phyloP scores from a whole-genome alignment of 92 coral and sea anemone genomes.

The Parazoanthus darwini region DNA sequence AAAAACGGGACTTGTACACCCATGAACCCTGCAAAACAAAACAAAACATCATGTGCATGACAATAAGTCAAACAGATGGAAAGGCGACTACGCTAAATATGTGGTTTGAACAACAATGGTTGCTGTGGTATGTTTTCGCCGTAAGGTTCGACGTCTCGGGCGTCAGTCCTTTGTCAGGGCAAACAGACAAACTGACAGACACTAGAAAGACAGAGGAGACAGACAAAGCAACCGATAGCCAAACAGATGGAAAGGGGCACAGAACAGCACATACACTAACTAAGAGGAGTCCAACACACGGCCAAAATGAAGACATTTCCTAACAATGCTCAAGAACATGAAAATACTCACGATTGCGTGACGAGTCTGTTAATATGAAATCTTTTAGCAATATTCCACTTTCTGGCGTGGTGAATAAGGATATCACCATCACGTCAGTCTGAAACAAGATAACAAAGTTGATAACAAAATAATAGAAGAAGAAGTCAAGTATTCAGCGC shows the following conservation, averaged over 20 bases:
- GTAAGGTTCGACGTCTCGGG: too few relatives aligned
- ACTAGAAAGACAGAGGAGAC: neutral
- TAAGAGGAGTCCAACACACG: neutral
- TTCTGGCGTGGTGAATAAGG: conserved; percentile 93
- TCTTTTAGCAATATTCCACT: conserved; percentile 92
- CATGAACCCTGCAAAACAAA: conserved; percentile 68
- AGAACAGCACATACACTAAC: neutral
- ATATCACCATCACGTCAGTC: conserved; percentile 86
- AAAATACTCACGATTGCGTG: conserved; percentile 73
- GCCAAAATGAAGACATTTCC: neutral
- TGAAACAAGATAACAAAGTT: conserved; percentile 24
- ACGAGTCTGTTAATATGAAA: conserved; percentile 67
- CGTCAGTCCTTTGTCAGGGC: too few relatives aligned
- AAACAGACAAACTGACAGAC: too few relatives aligned
- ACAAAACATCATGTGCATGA: neutral
- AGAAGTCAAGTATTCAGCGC: neutral
- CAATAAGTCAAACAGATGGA: neutral
- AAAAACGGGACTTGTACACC: conserved; percentile 92
- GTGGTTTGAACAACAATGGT: too few relatives aligned
- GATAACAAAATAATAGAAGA: too few relatives aligned
- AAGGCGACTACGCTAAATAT: too few relatives aligned
- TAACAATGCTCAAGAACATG: neutral
- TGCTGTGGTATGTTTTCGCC: too few relatives aligned
- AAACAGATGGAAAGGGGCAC: neutral
- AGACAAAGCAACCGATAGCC: neutral